Percentiles rank a stretch among this genome's conserved stretches.
phyloP scores from a whole-genome alignment of 2,888 invertebrate genomes.

The Leucophenga maculata region DNA sequence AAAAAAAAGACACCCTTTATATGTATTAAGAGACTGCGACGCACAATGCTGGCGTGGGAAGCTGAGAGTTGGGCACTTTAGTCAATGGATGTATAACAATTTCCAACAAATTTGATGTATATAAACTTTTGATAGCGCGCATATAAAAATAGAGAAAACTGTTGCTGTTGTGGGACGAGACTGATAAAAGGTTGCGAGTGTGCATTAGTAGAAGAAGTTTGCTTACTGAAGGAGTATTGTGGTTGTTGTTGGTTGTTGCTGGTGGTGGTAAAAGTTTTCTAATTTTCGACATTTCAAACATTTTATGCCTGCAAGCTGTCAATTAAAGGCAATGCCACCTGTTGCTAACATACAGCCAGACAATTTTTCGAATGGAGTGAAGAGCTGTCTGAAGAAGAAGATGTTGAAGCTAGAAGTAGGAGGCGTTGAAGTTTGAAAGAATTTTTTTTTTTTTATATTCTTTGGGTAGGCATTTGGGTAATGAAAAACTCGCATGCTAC shows the following conservation, averaged over 20 bases:
- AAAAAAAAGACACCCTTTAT: too few species aligned
- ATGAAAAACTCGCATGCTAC: constrained; percentile 55
- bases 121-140: constrained; percentile 15
- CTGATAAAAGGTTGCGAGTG: not conserved
- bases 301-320: constrained; percentile 63
- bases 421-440: not conserved
- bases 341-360: constrained; percentile 52
- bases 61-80: constrained; percentile 5
- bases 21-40: too few species aligned
- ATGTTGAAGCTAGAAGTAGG: not conserved
- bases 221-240: too few species aligned
- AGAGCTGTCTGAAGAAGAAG: too few species aligned
- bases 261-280: constrained; percentile 55
- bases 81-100: constrained; percentile 11
- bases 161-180: constrained; percentile 40
- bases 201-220: not conserved
- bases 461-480: constrained; percentile 34
- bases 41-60: too few species aligned
- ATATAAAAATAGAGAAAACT: constrained; percentile 27
- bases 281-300: constrained; percentile 63
- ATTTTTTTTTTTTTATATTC: constrained; percentile 4
- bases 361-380: too few species aligned
- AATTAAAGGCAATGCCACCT: constrained; percentile 62
- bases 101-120: constrained; percentile 23
- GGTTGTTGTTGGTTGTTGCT: constrained; percentile 43